Base-by-base conservation (phyloP, 2,888 invertebrate genomes). In the Emmelina monodactyla region DNA sequence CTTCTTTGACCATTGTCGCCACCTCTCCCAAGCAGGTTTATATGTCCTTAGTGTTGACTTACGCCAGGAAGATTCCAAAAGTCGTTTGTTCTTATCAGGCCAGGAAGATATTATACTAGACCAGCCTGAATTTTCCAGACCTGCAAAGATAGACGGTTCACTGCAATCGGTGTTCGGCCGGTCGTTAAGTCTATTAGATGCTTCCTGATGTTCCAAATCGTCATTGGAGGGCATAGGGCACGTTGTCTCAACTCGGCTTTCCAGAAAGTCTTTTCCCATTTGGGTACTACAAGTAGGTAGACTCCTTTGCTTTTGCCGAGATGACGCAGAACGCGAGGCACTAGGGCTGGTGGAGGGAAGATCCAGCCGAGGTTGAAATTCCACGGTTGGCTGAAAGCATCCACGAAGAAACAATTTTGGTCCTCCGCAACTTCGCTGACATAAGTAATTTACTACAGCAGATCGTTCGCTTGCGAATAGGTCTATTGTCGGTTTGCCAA, bases 41-140 rank as follows among this genome's bases (percentile, higher is more conserved):
- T 45, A 45, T 1, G 43, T 43, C 19, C 34, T 38, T 2, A 41
- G 12, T 1, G 46, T 42, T 1, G 44, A 45, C 2, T 22, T 15
- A 10, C 47, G 28, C 45, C 47, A 47, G 0, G 43, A 25, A 6
- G 35, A 15, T 19, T 38, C 16, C 6, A 46, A 3, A 0, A 44
- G 29, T 5, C 16, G 11, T 13, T 13, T 29, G 7, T 35, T 28
- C 7, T 31, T n/a, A 4, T n/a, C 13, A 2, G 15, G 13, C 37
- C 34, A 41, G 1, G 22, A 13, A 14, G 19, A 13, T 30, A 42
- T 12, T 5, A 29, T 2, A 14, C 28, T n/a, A 9, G 22, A 2
- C 47, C 49, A 47, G 43, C 47, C 45, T 32, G 42, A 37, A 46
- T 33, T 37, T 22, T 40, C 46, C 46, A 51, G 13, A 37, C 42